A percentile compares a stretch with the other conserved stretches of the same genome.
These are phyloP conservation scores for Bergia puertoricense DNA, from an alignment of 92 coral and sea anemone species.

Conservation along the genomic window DNA sequence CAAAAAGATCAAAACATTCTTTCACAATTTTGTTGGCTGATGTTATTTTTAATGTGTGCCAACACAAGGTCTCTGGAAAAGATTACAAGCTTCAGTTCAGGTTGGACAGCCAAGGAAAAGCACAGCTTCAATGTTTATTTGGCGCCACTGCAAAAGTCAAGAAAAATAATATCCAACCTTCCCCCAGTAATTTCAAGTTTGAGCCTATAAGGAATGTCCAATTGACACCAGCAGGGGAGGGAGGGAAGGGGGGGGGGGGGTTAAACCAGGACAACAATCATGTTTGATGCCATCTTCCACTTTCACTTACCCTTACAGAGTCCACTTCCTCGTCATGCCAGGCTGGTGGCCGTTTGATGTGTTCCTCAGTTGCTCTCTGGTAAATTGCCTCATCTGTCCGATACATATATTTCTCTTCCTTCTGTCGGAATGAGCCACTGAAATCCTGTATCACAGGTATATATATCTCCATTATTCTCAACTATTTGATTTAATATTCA, in stretches of 20 bases:
- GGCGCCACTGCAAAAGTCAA: too few relatives aligned
- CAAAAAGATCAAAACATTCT: too few relatives aligned
- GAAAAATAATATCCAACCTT: too few relatives aligned
- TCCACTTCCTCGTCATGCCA: conserved; percentile 96
- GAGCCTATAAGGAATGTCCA: not conserved
- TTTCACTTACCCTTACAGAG: conserved; percentile 80
- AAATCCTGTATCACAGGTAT: conserved; percentile 68
- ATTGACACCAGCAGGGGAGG: too few relatives aligned
- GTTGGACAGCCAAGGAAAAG: too few relatives aligned
- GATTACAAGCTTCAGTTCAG: too few relatives aligned
- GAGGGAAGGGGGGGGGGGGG: too few relatives aligned
- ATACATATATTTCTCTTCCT: conserved; percentile 96
- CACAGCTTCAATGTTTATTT: too few relatives aligned
- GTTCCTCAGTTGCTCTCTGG: conserved; percentile 92
- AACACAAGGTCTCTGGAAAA: not conserved
- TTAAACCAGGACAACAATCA: too few relatives aligned
- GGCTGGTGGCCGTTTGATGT: conserved; percentile 84
- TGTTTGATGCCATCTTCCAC: not conserved
- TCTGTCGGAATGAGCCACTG: conserved; percentile 82
- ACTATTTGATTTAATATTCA: not conserved
- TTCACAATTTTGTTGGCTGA: too few relatives aligned
- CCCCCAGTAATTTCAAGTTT: not conserved
- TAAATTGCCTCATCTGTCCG: conserved; percentile 95
- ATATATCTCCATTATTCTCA: not conserved
- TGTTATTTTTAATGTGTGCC: too few relatives aligned